A percentile compares a stretch with the other conserved stretches of the same genome.
Evolutionary conservation across 2,113 vertebrate species (phyloP).

Genomic region (Cyanoderma ruficeps): DNA sequence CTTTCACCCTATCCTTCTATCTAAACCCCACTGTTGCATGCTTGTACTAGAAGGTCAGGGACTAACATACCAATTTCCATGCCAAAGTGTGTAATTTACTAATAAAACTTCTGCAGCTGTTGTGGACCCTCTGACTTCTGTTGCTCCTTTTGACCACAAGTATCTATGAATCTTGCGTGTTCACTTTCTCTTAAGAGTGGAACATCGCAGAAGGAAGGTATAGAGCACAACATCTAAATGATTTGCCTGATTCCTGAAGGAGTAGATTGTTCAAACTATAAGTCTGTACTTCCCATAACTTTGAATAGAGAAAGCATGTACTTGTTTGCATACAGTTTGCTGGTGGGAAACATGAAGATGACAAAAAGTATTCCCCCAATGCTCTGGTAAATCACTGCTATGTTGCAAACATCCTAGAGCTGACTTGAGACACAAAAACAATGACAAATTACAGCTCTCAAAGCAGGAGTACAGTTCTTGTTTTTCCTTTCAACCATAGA

Average conservation of each 20-base stretch:
- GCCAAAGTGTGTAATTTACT: not conserved
- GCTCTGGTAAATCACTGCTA: not conserved
- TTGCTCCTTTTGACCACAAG: not conserved
- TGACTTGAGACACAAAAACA: not conserved
- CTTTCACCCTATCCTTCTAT: not conserved
- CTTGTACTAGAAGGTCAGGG: not conserved
- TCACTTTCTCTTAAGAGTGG: not conserved
- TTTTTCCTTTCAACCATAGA: not conserved
- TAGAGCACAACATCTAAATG: not conserved
- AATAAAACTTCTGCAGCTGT: not conserved
- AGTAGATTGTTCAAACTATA: not conserved
- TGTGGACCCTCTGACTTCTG: not conserved
- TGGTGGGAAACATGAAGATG: not conserved
- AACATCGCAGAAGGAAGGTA: not conserved
- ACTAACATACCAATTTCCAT: not conserved
- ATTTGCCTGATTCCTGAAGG: not conserved
- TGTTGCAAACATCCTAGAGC: not conserved
- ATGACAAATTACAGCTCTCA: not conserved
- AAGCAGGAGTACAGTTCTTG: not conserved
- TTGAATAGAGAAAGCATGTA: not conserved
- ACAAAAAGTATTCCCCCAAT: not conserved
- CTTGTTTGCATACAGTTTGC: not conserved
- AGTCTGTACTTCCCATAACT: not conserved
- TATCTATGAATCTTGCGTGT: rapidly evolving
- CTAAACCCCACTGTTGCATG: not conserved